phyloP scores from a whole-genome alignment of 2,888 invertebrate genomes.

The Perithous albicinctus region DNA sequence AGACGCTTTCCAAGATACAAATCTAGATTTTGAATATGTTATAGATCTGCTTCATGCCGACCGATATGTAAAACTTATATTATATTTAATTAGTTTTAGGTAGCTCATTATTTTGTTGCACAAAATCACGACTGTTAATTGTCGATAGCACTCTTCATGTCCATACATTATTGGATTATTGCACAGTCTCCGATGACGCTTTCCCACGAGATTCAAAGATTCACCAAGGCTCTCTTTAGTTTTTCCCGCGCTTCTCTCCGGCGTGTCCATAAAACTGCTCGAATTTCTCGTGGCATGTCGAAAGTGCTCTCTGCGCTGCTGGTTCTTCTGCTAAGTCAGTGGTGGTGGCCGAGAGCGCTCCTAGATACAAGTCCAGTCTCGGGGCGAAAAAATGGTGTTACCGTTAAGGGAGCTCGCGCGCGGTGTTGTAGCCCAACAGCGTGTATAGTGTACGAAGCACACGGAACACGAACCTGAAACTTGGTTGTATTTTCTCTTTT shows the following conservation, averaged over 20 bases:
- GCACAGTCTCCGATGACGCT: neutral
- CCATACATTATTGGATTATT: neutral
- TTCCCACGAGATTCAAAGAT: conserved; percentile 19
- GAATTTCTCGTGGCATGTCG: conserved; percentile 66
- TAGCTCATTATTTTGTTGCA: no score
- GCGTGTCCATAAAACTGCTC: conserved; percentile 54
- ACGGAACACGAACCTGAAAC: conserved; percentile 40
- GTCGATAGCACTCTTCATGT: neutral
- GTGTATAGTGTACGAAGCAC: conserved; percentile 2
- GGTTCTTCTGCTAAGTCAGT: conserved; percentile 15
- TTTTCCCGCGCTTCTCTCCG: conserved; percentile 23
- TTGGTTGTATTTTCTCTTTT: conserved; percentile 54
- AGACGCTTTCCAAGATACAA: no score
- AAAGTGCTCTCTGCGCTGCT: conserved; percentile 29
- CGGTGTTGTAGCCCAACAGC: conserved; percentile 11
- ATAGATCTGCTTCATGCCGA: no score
- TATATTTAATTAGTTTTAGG: no score
- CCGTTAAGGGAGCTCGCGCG: conserved; percentile 78
- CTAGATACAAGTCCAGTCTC: conserved; percentile 43
- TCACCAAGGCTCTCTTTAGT: neutral
- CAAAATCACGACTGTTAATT: no score
- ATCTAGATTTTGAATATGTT: no score
- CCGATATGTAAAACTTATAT: no score
- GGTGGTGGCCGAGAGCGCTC: conserved; percentile 15
- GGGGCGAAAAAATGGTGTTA: conserved; percentile 68